Percentiles rank a stretch among this genome's conserved stretches.
phyloP scores from a whole-genome alignment of 2,797 vertebrate species.

The Falco peregrinus region DNA sequence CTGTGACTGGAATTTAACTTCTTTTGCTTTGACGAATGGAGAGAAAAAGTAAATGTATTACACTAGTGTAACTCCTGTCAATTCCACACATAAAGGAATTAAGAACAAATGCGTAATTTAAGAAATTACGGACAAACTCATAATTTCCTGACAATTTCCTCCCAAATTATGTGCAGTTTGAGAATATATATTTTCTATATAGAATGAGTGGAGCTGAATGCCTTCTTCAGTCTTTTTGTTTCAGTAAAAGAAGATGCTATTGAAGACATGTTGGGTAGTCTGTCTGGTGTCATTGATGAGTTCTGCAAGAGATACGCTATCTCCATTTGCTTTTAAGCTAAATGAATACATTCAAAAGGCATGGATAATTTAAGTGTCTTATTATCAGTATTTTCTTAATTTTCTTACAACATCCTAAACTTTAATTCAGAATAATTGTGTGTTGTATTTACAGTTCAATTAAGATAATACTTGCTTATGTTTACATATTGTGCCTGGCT shows the following conservation, averaged over 20 bases:
- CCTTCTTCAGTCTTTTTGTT: background rate
- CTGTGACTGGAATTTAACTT: conserved; percentile 10
- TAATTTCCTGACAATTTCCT: background rate
- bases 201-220: background rate
- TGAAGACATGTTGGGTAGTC: background rate
- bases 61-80: background rate
- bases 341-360: background rate
- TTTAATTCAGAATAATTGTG: conserved; percentile 1
- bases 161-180: background rate
- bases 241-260: background rate
- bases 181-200: background rate
- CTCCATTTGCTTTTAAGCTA: conserved; percentile 21
- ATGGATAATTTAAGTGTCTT: background rate
- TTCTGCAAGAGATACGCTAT: background rate
- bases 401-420: background rate
- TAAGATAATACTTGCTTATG: background rate
- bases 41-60: conserved; percentile 8
- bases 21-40: conserved; percentile 27
- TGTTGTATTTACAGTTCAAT: background rate
- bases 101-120: background rate
- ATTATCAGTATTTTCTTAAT: background rate
- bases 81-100: background rate
- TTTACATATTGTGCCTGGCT: background rate
- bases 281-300: background rate
- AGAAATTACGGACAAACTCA: background rate